Evolutionary conservation across 1,140 invertebrate species (phyloP).

Genomic region (Batillaria attramentaria): DNA sequence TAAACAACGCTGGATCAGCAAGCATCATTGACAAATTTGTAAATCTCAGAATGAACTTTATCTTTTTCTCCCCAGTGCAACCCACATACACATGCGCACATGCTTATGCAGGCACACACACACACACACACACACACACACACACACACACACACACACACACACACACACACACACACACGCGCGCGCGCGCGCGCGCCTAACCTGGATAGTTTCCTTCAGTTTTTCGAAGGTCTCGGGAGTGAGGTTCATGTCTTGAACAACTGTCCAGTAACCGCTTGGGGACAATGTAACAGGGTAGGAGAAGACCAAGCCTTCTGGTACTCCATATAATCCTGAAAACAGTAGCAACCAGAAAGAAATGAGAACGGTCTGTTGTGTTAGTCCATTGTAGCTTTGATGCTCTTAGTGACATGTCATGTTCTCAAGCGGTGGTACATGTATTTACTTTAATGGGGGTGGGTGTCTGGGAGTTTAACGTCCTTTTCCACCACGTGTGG

Average conservation of each 20-base stretch:
- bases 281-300: conserved; percentile 65
- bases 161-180: neutral
- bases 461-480: no score
- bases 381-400: no score
- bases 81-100: neutral
- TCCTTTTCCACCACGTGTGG: no score
- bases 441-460: no score
- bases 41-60: neutral
- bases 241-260: conserved; percentile 63
- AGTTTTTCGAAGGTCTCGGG: conserved; percentile 59
- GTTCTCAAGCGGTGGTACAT: no score
- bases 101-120: neutral
- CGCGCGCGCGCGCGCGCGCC: neutral
- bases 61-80: neutral
- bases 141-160: neutral
- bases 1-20: neutral
- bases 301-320: conserved; percentile 66
- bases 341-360: neutral
- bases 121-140: neutral
- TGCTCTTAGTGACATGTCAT: no score
- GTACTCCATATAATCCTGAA: conserved; percentile 69
- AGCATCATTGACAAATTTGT: neutral
- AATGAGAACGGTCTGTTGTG: neutral
- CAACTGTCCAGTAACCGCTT: conserved; percentile 66
- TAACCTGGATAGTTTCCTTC: conserved; percentile 47